Conservation (phyloP, 2,797 vertebrate species). For the Sus cebifrons region DNA sequence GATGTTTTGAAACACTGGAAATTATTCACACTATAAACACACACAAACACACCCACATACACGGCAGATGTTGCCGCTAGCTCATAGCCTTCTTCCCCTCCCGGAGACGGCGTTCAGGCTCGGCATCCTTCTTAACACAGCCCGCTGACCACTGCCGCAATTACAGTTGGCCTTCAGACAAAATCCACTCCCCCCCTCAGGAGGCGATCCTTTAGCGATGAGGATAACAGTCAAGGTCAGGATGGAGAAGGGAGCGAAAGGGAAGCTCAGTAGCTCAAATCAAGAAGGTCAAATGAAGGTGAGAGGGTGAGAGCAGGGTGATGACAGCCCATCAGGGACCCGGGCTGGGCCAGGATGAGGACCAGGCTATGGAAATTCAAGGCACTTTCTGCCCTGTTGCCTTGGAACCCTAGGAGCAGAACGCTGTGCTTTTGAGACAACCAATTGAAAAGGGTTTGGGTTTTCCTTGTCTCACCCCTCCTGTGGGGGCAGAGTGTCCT, state of each 20-base stretch:
- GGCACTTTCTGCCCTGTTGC: background rate
- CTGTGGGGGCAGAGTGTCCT: rapidly evolving
- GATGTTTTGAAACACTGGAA: background rate
- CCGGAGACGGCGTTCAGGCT: background rate
- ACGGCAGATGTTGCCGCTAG: background rate
- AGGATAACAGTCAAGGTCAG: background rate
- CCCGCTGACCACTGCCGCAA: rapidly evolving
- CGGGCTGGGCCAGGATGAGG: background rate
- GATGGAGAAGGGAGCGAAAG: background rate
- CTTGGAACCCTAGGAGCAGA: background rate
- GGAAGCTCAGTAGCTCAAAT: no score
- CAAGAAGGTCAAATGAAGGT: background rate
- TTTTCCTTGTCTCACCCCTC: background rate
- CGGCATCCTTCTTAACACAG: background rate
- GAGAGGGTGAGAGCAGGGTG: background rate
- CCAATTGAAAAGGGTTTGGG: background rate
- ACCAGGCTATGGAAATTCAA: rapidly evolving
- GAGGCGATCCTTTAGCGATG: background rate
- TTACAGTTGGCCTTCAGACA: rapidly evolving
- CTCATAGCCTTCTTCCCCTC: background rate
- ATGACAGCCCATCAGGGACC: rapidly evolving
- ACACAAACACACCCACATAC: background rate
- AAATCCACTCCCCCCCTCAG: no score
- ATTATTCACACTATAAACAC: background rate
- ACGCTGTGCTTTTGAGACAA: background rate